Conservation (phyloP, 2,888 invertebrate genomes). For the Gnatocerus cornutus region DNA sequence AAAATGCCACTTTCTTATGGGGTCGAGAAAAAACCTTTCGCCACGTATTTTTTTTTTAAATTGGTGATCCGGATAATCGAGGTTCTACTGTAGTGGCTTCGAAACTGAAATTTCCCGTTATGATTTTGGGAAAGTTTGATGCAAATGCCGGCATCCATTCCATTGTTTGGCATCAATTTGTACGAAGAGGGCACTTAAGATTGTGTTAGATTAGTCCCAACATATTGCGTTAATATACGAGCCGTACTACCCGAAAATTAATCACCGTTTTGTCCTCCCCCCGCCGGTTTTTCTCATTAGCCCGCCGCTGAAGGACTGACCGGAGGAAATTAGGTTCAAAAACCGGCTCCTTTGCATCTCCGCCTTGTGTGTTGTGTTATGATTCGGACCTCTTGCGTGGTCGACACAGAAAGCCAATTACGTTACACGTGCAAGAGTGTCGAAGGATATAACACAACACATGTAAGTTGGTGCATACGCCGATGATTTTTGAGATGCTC, state of each 20-base stretch:
- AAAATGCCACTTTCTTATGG: no score
- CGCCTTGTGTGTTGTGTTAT: conserved; percentile 34
- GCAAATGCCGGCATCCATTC: conserved; percentile 1
- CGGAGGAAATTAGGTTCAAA: conserved; percentile 58
- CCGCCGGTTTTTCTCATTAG: conserved; percentile 61
- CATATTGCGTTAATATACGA: conserved; percentile 58
- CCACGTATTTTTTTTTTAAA: no score
- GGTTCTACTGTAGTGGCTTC: no score
- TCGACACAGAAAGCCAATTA: conserved; percentile 46
- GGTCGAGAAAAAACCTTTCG: no score
- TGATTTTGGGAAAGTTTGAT: no score
- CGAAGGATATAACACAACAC: conserved; percentile 12
- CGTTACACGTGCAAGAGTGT: conserved; percentile 33
- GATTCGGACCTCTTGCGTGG: conserved; percentile 36
- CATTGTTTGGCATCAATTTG: conserved; percentile 15
- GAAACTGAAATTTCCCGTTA: no score
- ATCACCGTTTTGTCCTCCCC: conserved; percentile 56
- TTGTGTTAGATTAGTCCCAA: conserved; percentile 58
- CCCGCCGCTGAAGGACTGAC: conserved; percentile 57
- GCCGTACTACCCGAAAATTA: conserved; percentile 59
- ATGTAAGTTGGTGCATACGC: conserved; percentile 7
- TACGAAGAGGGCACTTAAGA: conserved; percentile 47
- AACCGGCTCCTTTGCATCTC: conserved; percentile 57
- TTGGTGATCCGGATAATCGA: no score
- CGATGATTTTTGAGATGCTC: conserved; percentile 36